phyloP scores from a whole-genome alignment of 2,888 invertebrate genomes.

The Drosophila anomelani region DNA sequence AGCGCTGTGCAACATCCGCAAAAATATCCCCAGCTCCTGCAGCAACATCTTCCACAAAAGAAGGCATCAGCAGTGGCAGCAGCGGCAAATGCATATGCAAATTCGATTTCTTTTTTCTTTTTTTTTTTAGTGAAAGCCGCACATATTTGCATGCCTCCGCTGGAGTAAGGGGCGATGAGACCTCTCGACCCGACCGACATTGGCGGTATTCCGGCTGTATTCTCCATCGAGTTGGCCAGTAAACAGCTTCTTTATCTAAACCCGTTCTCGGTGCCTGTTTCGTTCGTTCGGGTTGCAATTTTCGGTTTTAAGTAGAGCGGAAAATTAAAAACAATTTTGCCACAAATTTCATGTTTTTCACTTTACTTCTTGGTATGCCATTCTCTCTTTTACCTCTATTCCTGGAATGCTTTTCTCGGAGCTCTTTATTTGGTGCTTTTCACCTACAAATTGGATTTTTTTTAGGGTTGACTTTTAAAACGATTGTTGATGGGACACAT shows the following conservation, averaged over 20 bases:
- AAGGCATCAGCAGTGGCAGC: constrained; percentile 48
- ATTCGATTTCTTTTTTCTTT: constrained; percentile 58
- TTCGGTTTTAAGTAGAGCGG: constrained; percentile 78
- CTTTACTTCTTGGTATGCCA: constrained; percentile 29
- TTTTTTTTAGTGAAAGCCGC: constrained; percentile 43
- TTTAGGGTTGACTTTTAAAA: constrained; percentile 24
- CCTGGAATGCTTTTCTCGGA: background rate
- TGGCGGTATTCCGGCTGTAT: constrained; percentile 1
- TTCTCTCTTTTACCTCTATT: constrained; percentile 17
- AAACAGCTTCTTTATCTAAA: constrained; percentile 76
- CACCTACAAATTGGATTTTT: constrained; percentile 46
- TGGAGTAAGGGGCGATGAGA: background rate
- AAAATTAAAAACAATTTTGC: constrained; percentile 80
- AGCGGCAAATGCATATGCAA: constrained; percentile 70
- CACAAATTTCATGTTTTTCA: constrained; percentile 60
- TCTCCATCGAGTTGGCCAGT: constrained; percentile 33
- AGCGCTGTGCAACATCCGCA: constrained; percentile 26
- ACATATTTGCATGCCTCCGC: constrained; percentile 61
- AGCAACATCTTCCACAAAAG: constrained; percentile 34
- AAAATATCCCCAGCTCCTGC: constrained; percentile 11
- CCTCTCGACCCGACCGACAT: constrained; percentile 15
- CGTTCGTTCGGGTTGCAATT: constrained; percentile 53
- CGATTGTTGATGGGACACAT: constrained; percentile 19
- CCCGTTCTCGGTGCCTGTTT: constrained; percentile 40
- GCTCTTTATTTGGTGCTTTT: constrained; percentile 31